Evolutionary conservation across 2,888 invertebrate species (phyloP), one percentile per base, ranked within the genome.

Genomic region (Leucania comma): DNA sequence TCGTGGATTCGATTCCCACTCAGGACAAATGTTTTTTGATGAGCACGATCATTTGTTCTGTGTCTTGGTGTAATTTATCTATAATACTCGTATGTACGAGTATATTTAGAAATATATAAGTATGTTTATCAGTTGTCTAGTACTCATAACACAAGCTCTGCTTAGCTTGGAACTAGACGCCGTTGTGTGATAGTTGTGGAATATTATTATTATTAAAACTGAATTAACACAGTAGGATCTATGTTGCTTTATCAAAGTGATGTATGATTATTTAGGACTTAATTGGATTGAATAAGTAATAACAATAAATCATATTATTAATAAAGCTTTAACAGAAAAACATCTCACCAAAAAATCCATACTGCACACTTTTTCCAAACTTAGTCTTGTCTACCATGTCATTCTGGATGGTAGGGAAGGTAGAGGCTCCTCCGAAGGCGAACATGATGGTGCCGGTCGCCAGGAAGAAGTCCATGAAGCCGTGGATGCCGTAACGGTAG

Each of bases 321-420:
- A 9, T 9, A 1, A n/a, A 17, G 46, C 8, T 6, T 50, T 12
- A 50, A 24, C 3, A 4, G 14, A 51, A 51, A 14, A 24, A 20
- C 42, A 51, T 51, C 94, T 92, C 91, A 97, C 97, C 96, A 38
- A 93, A 68, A 88, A 97, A 98, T 38, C 97, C 97, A 75, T 97
- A 95, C 26, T 96, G 88, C 26, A 97, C 94, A 72, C 97, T 96
- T 77, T 93, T 96, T n/a, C 97, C 95, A 89, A 98, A 98, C 84
- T 97, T 95, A 9, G 92, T 92, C 84, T 97, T 97, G 75, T 97
- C 96, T 29, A 92, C 92, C 98, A 98, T 98, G 86, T 98, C 98
- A 83, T 98, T 97, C 89, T 98, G 98, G 66, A 98, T 97, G 0
- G 98, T 98, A 3, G 98, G 98, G 91, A 98, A 98, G 2, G 97